phyloP scores from a whole-genome alignment of 2,888 invertebrate genomes.

The Drosophila anceps region DNA sequence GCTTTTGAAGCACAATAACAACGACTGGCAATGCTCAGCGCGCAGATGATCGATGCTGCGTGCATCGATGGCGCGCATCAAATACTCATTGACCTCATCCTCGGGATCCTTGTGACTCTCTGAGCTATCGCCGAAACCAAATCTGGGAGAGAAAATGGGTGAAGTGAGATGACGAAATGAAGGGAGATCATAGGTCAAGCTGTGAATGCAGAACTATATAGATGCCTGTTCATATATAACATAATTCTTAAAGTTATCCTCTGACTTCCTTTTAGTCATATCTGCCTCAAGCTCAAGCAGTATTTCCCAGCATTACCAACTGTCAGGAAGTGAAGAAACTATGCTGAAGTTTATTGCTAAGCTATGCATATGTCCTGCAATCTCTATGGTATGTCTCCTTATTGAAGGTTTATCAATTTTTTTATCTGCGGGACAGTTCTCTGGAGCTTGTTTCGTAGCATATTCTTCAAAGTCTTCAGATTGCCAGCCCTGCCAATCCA shows the following conservation, averaged over 20 bases:
- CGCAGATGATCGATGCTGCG: slow-evolving; percentile 95
- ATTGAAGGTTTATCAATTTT: neutral
- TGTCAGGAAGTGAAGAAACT: neutral
- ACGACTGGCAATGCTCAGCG: slow-evolving; percentile 94
- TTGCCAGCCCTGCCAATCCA: neutral
- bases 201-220: too few relatives aligned
- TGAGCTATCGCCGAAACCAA: slow-evolving; percentile 89
- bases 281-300: neutral
- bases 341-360: neutral
- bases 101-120: slow-evolving; percentile 92
- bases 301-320: too few relatives aligned
- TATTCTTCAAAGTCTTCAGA: neutral
- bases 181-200: too few relatives aligned
- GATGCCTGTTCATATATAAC: too few relatives aligned
- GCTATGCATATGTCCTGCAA: neutral
- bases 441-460: neutral
- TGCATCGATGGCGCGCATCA: slow-evolving; percentile 98
- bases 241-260: neutral
- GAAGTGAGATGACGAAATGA: neutral
- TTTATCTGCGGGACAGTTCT: neutral
- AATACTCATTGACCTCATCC: slow-evolving; percentile 97
- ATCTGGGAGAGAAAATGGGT: slow-evolving; percentile 85
- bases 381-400: neutral
- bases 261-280: neutral
- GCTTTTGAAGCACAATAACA: slow-evolving; percentile 94